These are phyloP conservation scores for Brachirus orientalis DNA, from an alignment of 2,113 vertebrate species.

Conservation along the genomic window DNA sequence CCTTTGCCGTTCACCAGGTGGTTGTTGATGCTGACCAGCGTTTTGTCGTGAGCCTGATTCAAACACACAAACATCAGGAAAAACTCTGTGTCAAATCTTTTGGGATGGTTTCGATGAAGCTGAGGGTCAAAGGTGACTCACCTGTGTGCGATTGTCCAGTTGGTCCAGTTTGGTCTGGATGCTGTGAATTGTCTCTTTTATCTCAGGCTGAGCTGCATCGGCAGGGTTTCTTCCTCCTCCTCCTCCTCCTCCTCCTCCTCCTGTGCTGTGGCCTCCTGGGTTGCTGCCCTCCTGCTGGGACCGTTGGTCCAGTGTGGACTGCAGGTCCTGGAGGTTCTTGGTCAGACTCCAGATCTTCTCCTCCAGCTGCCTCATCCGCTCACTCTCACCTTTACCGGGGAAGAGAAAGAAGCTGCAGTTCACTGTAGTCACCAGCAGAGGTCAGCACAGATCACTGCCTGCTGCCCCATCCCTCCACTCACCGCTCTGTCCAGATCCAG, in stretches of 20 bases:
- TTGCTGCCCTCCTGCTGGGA: conserved; percentile 74
- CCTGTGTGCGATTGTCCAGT: conserved; percentile 87
- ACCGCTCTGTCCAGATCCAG: conserved; percentile 47
- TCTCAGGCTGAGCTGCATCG: conserved; percentile 86
- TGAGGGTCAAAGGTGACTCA: too few relatives aligned
- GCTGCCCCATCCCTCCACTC: neutral
- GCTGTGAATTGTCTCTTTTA: conserved; percentile 88
- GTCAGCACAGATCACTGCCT: neutral
- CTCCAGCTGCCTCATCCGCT: conserved; percentile 88
- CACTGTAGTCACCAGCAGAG: neutral
- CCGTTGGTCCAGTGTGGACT: conserved; percentile 78
- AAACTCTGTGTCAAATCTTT: too few relatives aligned
- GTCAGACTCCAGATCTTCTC: conserved; percentile 88
- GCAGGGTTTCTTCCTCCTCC: conserved; percentile 81
- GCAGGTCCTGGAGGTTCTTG: conserved; percentile 86
- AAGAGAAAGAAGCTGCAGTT: neutral
- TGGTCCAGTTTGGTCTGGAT: conserved; percentile 91
- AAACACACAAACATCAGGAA: neutral
- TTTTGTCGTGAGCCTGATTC: conserved; percentile 83
- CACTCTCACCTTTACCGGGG: conserved; percentile 75
- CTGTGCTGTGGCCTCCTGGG: neutral
- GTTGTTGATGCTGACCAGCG: conserved; percentile 85
- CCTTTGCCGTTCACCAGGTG: conserved; percentile 80
- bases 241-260: conserved; percentile 2
- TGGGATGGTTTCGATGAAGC: too few relatives aligned